phyloP scores from a whole-genome alignment of 2,888 invertebrate genomes.

The Heliconius ismenius region DNA sequence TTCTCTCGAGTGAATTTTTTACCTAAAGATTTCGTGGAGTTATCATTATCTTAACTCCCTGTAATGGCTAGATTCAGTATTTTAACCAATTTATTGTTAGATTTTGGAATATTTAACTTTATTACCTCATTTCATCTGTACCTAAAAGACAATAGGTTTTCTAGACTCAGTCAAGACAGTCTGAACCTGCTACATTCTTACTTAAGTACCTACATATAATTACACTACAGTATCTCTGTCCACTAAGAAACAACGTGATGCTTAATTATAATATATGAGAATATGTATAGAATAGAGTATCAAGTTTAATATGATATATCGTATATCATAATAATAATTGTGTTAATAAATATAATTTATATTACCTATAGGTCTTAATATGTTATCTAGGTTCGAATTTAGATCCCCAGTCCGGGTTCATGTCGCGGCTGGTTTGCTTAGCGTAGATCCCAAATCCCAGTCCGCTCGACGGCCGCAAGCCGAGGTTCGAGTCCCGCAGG shows the following conservation, averaged over 20 bases:
- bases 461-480: too few species aligned
- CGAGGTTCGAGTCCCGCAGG: too few species aligned
- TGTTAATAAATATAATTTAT: not conserved
- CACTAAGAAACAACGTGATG: constrained; percentile 17
- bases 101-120: too few species aligned
- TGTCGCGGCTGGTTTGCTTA: too few species aligned
- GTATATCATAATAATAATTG: constrained; percentile 16
- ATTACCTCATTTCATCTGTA: not conserved
- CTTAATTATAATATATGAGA: constrained; percentile 4
- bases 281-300: constrained; percentile 1
- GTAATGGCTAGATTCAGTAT: too few species aligned
- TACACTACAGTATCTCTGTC: not conserved
- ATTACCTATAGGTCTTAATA: not conserved
- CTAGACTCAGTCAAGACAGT: not conserved
- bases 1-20: too few species aligned
- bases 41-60: too few species aligned
- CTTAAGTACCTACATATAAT: too few species aligned
- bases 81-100: too few species aligned
- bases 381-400: not conserved
- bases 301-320: constrained; percentile 12
- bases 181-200: not conserved
- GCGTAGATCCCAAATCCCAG: too few species aligned
- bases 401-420: too few species aligned
- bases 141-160: not conserved
- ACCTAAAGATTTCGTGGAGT: too few species aligned